Evolutionary conservation across 2,113 vertebrate species (phyloP).

Genomic region (Mungos mungo): DNA sequence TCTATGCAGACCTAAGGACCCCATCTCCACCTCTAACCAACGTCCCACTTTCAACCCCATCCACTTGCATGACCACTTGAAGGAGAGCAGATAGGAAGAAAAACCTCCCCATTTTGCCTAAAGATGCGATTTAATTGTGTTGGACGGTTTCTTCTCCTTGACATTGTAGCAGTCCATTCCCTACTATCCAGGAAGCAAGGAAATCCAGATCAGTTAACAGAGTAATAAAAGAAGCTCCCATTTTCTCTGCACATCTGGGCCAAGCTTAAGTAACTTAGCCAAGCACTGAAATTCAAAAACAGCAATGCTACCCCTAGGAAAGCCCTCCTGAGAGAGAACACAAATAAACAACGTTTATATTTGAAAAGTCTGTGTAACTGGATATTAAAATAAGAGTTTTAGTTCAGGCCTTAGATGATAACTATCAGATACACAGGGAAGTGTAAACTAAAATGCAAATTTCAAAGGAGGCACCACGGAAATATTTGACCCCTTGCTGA

Average conservation of each 20-base stretch:
- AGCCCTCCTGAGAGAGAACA: background rate
- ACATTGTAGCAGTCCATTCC: background rate
- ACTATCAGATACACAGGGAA: background rate
- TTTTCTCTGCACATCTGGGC: conserved; percentile 5
- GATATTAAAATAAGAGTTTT: conserved; percentile 40
- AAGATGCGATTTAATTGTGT: background rate
- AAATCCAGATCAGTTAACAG: background rate
- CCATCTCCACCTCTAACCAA: background rate
- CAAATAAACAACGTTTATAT: background rate
- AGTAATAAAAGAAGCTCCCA: background rate
- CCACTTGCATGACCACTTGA: background rate
- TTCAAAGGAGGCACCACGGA: background rate
- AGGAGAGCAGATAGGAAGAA: background rate
- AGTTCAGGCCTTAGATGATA: background rate
- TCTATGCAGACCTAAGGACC: background rate
- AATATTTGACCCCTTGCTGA: background rate
- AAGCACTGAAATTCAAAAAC: background rate
- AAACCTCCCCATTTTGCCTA: background rate
- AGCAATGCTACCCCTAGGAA: background rate
- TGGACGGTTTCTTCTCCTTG: background rate
- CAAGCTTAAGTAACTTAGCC: background rate
- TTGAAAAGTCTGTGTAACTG: background rate
- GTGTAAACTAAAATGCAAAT: conserved; percentile 8
- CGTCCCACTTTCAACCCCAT: background rate
- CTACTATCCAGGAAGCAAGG: background rate